Evolutionary conservation across 2,797 vertebrate species (phyloP).

Genomic region (Masticophis lateralis): DNA sequence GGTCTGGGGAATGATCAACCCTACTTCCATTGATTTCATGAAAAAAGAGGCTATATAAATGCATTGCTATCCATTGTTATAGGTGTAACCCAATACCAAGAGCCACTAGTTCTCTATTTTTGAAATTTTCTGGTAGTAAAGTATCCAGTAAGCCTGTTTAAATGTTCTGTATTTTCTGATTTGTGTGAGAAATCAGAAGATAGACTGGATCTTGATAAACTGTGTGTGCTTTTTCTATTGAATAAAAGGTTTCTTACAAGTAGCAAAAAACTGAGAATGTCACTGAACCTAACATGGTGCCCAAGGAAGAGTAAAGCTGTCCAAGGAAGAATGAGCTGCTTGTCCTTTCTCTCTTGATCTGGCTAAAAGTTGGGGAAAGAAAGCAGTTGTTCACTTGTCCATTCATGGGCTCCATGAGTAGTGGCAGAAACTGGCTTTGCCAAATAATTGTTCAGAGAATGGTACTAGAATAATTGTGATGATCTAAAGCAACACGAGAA

Average conservation of each 20-base stretch:
- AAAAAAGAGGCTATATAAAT: not conserved
- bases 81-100: not conserved
- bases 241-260: not conserved
- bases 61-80: not conserved
- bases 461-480: not conserved
- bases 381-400: not conserved
- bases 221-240: not conserved
- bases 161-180: not conserved
- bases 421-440: not conserved
- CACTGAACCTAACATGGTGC: not conserved
- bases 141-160: not conserved
- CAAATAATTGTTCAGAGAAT: not conserved
- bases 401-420: not conserved
- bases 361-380: not conserved
- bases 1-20: not conserved
- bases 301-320: not conserved
- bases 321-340: not conserved
- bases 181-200: not conserved
- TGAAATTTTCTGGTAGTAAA: not conserved
- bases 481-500: not conserved
- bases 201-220: not conserved
- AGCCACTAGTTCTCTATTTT: not conserved
- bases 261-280: not conserved
- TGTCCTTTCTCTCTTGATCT: accelerated
- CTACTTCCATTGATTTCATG: not conserved